A percentile compares a stretch with the other conserved stretches of the same genome.
phyloP scores from a whole-genome alignment of 2,113 vertebrate species.

The Scytalopus superciliaris region DNA sequence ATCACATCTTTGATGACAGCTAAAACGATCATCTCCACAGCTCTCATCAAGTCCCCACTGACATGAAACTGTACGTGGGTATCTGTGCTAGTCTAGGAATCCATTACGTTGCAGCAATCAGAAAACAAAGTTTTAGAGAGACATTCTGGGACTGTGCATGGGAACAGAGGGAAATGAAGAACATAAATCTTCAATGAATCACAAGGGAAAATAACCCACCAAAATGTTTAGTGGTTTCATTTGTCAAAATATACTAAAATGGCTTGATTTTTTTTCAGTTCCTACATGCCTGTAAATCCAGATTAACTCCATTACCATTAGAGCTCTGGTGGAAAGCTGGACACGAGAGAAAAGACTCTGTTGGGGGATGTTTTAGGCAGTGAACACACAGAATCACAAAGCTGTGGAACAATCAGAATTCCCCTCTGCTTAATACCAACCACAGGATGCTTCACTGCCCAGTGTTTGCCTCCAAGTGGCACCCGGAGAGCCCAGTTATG shows the following conservation, averaged over 20 bases:
- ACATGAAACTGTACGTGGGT: neutral
- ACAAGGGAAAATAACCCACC: neutral
- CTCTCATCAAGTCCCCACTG: neutral
- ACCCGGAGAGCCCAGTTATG: neutral
- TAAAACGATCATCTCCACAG: neutral
- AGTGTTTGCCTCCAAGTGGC: neutral
- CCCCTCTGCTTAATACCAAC: neutral
- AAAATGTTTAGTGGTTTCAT: neutral
- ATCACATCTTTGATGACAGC: slow-evolving; percentile 36
- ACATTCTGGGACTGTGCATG: neutral
- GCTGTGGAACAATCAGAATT: neutral
- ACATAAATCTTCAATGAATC: neutral
- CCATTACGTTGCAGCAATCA: neutral
- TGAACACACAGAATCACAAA: neutral
- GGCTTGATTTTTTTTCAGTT: neutral
- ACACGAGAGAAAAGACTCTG: neutral
- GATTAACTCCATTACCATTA: neutral
- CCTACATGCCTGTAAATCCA: neutral
- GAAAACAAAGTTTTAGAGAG: neutral
- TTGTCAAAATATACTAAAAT: neutral
- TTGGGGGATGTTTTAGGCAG: neutral
- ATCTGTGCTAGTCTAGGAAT: neutral
- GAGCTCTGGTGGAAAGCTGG: neutral
- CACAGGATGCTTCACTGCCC: neutral
- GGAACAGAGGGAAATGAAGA: neutral